Evolutionary conservation across 2,797 vertebrate genomes (phyloP), one percentile per base, ranked within the genome.

Genomic region (Emydoidea blandingii): DNA sequence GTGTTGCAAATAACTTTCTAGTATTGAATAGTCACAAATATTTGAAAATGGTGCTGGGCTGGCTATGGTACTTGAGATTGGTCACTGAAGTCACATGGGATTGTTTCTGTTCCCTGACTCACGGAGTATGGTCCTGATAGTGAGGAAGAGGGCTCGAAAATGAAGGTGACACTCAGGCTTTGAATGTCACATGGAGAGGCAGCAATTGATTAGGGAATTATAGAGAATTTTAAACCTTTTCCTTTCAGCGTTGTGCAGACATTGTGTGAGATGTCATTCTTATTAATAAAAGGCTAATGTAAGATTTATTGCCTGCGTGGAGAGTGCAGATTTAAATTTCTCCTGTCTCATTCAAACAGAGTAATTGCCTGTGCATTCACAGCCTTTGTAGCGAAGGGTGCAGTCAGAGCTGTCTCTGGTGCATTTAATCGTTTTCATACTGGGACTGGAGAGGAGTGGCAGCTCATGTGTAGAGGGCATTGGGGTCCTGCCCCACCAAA

Each of bases 321-420:
- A 65, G 57, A 79, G 81, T 86, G 94, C 21, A 91, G 52, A 52
- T 83, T 92, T 82, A 82, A 84, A 84, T 90, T 90, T 93, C 18
- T 94, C 5, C 3, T 80, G 21, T 91, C 59, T 41, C 9, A 10
- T 83, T 96, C 8, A n/a, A 49, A 15, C 2, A 6, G 81, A 83
- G 19, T 90, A 80, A 65, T 49, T 59, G 7, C 37, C 37, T 85
- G 34, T 2, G 5, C 6, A 0, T 90, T 95, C 56, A 56, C 2
- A 79, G 47, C 65, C 0, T 1, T 81, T 2, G 2, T 12, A 86
- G 91, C 12, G 52, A 91, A 83, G 29, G 31, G 15, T 4, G 5
- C 1, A 34, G 9, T 85, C n/a, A 91, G 57, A 29, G 9, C 6
- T 5, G 5, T 59, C 0, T 44, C 21, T 59, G 11, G 15, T 87